Evolutionary conservation across 92 coral and sea anemone genomes (phyloP).

Genomic region (Porites cylindrica): DNA sequence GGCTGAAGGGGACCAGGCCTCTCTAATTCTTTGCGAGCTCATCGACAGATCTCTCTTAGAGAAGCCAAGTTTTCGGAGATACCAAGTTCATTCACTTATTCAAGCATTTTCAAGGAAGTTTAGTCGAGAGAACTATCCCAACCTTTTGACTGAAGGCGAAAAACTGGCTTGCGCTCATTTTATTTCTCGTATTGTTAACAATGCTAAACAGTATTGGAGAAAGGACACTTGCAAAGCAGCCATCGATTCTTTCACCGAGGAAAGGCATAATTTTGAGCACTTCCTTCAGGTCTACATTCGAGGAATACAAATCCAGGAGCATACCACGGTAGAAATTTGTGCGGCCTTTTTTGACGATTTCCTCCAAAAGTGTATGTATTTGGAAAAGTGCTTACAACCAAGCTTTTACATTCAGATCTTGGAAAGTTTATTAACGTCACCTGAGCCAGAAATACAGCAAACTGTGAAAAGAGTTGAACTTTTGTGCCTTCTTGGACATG

Average conservation of each 20-base stretch:
- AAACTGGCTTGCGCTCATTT: constrained; percentile 22
- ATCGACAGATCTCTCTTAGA: constrained; percentile 38
- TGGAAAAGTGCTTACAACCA: constrained; percentile 43
- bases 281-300: background rate
- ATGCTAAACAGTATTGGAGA: constrained; percentile 35
- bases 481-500: constrained; percentile 40
- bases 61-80: constrained; percentile 7
- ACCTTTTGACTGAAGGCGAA: background rate
- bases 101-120: constrained; percentile 26
- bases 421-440: background rate
- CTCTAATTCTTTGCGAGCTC: background rate
- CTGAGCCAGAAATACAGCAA: background rate
- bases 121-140: background rate
- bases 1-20: background rate
- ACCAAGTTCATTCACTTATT: constrained; percentile 32
- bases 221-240: constrained; percentile 47
- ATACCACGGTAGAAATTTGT: background rate
- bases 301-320: background rate
- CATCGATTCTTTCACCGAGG: constrained; percentile 20
- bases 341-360: background rate
- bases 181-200: constrained; percentile 7
- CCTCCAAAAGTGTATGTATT: background rate
- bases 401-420: background rate
- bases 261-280: constrained; percentile 45
- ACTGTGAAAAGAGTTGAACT: constrained; percentile 25